Evolutionary conservation across 1,140 invertebrate species (phyloP).

Genomic region (Caenorhabditis briggsae): DNA sequence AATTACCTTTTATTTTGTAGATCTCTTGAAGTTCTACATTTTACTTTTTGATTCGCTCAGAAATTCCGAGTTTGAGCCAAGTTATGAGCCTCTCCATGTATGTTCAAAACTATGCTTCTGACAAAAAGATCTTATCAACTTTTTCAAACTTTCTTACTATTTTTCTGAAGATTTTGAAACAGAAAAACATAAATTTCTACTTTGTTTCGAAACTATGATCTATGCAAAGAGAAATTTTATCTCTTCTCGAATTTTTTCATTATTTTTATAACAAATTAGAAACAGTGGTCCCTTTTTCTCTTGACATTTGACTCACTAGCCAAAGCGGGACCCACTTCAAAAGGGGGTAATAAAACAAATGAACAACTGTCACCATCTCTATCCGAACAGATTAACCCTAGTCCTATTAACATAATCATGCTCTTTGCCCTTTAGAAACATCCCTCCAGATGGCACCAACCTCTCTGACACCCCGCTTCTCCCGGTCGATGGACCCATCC

Average conservation of each 20-base stretch:
- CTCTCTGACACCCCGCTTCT: constrained; percentile 77
- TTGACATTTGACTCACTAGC: background rate
- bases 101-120: no score
- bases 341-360: constrained; percentile 46
- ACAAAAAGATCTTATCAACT: no score
- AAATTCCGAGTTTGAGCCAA: no score
- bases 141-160: background rate
- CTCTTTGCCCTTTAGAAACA: background rate
- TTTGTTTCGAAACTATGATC: no score
- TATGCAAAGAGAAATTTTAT: background rate
- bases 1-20: no score
- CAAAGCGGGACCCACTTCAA: background rate
- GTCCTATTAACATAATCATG: constrained; percentile 54
- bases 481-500: constrained; percentile 79
- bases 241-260: background rate
- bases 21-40: no score
- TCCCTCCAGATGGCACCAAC: constrained; percentile 67
- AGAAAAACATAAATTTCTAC: no score
- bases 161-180: no score
- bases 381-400: constrained; percentile 21
- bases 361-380: constrained; percentile 26
- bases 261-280: background rate
- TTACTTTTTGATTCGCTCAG: no score
- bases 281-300: background rate
- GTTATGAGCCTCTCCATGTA: no score